Base-by-base conservation (phyloP, 2,113 vertebrate species). In the Hypomesus transpacificus region DNA sequence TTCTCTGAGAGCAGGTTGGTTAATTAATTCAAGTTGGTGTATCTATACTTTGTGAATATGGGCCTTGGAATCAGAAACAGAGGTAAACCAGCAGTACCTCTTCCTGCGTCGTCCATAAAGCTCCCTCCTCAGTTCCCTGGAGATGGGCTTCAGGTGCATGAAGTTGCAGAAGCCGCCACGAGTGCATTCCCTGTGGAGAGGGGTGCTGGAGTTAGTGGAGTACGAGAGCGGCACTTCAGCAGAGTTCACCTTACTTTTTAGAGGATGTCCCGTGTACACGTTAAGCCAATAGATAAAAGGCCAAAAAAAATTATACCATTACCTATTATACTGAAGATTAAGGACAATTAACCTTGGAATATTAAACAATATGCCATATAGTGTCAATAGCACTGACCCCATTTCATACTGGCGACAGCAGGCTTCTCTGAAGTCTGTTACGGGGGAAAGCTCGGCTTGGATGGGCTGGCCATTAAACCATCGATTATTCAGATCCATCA, bases 381-480 rank as follows among this genome's bases (percentile, higher is more conserved):
- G 4, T 17, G 22, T n/a, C 18, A 0, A 3, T 4, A 4, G 58
- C 11, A 87, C 91, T 87, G 82, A 99, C 97, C 97, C 97, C 97
- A 99, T 99, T 76, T 99, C 97, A 14, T 99, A 99, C 77, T 98
- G 97, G 59, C 96, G 95, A 86, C 97, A 99, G 76, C 97, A 99
- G 59, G 97, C 96, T 95, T 99, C 97, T 89, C 97, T 93, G 87
- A 99, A 99, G 90, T 99, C 97, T 0, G 97, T 99, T 84, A 99
- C 96, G 0, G 97, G 97, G 0, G 97, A 99, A n/a, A 99, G 94
- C 87, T 99, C 96, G 0, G 97, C 93, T 39, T 99, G 96, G 85
- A 98, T 95, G 2, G 97, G 94, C 81, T 99, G 97, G 16, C 92
- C 94, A 0, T 99, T 99, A 77, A 98, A 99, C 96, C 97, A 99